A percentile compares a stretch with the other conserved stretches of the same genome.
Conservation (phyloP, 2,113 vertebrate genomes). For the Heteronetta atricapilla region DNA sequence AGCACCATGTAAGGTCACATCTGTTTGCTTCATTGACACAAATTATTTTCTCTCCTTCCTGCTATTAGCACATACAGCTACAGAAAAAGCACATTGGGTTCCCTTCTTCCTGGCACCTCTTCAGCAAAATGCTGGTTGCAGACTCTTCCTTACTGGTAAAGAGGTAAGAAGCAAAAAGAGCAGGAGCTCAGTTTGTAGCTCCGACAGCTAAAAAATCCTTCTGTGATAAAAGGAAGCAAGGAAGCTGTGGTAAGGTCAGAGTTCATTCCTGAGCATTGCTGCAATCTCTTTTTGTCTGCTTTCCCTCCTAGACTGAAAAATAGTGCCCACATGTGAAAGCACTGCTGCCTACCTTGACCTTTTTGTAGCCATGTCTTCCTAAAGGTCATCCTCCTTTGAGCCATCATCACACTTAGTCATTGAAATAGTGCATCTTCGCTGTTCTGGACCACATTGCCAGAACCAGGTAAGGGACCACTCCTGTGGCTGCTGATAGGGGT, state of each 20-base stretch:
- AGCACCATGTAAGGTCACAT: slow-evolving; percentile 43
- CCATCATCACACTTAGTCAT: neutral
- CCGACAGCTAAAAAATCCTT: neutral
- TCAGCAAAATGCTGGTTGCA: slow-evolving; percentile 1
- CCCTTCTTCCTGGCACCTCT: neutral
- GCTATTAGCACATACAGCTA: neutral
- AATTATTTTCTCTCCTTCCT: neutral
- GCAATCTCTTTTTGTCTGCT: neutral
- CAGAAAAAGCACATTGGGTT: slow-evolving; percentile 7
- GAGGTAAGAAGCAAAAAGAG: neutral
- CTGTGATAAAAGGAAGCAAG: neutral
- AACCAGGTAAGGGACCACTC: neutral
- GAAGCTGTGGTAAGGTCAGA: neutral
- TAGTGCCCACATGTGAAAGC: neutral
- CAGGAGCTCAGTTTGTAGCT: neutral
- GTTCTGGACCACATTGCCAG: neutral
- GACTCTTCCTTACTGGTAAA: neutral
- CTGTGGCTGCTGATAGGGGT: neutral
- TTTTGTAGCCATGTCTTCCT: neutral
- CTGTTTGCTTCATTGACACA: neutral
- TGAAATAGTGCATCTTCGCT: neutral
- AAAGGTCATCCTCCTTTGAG: neutral
- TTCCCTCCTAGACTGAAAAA: neutral
- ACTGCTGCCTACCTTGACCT: neutral
- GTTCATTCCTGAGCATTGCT: neutral